phyloP scores from a whole-genome alignment of 2,113 vertebrate species.

The Pachyramphus minor region DNA sequence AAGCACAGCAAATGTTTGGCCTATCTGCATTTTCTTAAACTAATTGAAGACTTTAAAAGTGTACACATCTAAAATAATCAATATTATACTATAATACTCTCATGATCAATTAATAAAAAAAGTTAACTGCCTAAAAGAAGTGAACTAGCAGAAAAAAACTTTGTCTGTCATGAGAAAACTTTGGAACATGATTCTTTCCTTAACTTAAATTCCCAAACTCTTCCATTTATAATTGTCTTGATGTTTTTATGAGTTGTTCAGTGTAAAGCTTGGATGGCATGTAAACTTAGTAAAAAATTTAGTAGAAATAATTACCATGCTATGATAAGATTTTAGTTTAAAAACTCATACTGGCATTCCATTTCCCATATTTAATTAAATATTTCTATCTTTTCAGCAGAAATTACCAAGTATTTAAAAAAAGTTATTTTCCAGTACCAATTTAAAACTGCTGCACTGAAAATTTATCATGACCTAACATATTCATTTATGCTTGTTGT shows the following conservation, averaged over 20 bases:
- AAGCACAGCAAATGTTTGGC: neutral
- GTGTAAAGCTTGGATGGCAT: neutral
- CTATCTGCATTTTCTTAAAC: neutral
- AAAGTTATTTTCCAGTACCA: neutral
- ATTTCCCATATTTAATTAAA: neutral
- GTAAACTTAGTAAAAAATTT: neutral
- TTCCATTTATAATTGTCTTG: neutral
- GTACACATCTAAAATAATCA: neutral
- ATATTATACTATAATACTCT: neutral
- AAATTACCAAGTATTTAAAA: neutral
- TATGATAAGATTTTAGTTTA: conserved; percentile 13
- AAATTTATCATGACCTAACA: neutral
- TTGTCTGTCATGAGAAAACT: neutral
- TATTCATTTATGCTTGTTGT: conserved; percentile 4
- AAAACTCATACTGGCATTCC: conserved; percentile 9
- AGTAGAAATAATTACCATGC: neutral
- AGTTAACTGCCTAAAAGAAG: neutral
- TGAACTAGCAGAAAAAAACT: neutral
- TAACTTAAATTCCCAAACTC: neutral
- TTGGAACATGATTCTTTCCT: neutral
- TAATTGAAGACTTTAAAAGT: neutral
- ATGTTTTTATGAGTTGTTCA: conserved; percentile 5
- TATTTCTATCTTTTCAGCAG: neutral
- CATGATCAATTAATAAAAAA: neutral
- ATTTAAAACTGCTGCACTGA: neutral